phyloP scores from a whole-genome alignment of 2,113 vertebrate species.

The Notothenia rossii region DNA sequence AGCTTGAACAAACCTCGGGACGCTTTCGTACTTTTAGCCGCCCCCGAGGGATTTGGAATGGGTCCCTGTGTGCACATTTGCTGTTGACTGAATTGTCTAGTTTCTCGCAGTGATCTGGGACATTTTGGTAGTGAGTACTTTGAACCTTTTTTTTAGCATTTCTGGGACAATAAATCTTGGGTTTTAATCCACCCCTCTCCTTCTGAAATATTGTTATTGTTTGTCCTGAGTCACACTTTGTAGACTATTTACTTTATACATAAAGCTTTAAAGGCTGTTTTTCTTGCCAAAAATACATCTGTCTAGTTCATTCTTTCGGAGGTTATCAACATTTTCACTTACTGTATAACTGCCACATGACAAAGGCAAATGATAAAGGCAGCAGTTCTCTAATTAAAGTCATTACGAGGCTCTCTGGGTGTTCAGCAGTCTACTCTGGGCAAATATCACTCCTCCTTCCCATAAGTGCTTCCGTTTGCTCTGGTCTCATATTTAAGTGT shows the following conservation, averaged over 20 bases:
- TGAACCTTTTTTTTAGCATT: conserved; percentile 57
- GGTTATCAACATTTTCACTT: not conserved
- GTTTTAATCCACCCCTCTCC: conserved; percentile 17
- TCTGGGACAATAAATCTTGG: conserved; percentile 44
- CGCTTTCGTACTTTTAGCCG: conserved; percentile 47
- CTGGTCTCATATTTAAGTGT: not conserved
- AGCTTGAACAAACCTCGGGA: conserved; percentile 56
- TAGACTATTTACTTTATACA: conserved; percentile 50
- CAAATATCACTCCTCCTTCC: not conserved
- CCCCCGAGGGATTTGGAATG: conserved; percentile 52
- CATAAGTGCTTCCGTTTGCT: not conserved
- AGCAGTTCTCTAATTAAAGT: conserved; percentile 3
- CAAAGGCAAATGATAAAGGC: not conserved
- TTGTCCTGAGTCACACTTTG: conserved; percentile 40
- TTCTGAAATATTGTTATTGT: conserved; percentile 22
- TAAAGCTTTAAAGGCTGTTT: conserved; percentile 51
- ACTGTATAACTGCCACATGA: conserved; percentile 3
- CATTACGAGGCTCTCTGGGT: not conserved
- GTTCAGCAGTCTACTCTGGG: not conserved
- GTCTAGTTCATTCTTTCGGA: conserved; percentile 29
- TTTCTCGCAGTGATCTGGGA: conserved; percentile 63
- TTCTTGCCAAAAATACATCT: conserved; percentile 57
- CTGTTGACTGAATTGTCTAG: conserved; percentile 60
- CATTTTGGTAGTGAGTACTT: conserved; percentile 48
- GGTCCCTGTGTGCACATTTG: conserved; percentile 58